Conservation (phyloP, 2,888 invertebrate genomes). For the Drosophila prolongata region DNA sequence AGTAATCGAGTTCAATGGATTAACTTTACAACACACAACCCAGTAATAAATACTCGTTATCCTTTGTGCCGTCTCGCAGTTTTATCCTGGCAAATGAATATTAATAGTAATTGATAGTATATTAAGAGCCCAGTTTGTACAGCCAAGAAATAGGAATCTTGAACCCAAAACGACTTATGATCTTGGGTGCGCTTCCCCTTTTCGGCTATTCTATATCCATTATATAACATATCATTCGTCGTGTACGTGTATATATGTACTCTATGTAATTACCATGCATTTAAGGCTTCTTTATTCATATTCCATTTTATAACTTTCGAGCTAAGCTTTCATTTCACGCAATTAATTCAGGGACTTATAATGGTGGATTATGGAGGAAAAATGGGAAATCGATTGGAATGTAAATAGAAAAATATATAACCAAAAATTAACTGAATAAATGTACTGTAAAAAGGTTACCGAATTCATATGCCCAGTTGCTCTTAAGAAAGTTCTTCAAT, state of each 20-base stretch:
- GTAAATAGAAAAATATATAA: neutral
- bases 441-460: no score
- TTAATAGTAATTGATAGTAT: neutral
- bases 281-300: constrained; percentile 49
- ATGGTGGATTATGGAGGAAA: neutral
- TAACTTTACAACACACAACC: constrained; percentile 23
- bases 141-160: constrained; percentile 4
- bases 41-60: constrained; percentile 37
- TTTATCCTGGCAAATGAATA: constrained; percentile 6
- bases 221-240: constrained; percentile 33
- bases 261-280: constrained; percentile 57
- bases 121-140: neutral
- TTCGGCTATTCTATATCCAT: constrained; percentile 41
- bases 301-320: constrained; percentile 27
- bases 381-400: neutral
- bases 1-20: constrained; percentile 27
- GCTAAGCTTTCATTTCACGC: constrained; percentile 76
- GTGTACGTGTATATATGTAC: constrained; percentile 73
- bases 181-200: constrained; percentile 39
- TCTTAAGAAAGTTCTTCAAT: no score
- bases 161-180: constrained; percentile 17
- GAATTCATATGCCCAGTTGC: no score
- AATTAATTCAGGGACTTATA: constrained; percentile 33
- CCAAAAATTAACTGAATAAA: no score
- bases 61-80: constrained; percentile 52